Evolutionary conservation across 1,140 invertebrate genomes (phyloP).

Genomic region (Solenopsis invicta): DNA sequence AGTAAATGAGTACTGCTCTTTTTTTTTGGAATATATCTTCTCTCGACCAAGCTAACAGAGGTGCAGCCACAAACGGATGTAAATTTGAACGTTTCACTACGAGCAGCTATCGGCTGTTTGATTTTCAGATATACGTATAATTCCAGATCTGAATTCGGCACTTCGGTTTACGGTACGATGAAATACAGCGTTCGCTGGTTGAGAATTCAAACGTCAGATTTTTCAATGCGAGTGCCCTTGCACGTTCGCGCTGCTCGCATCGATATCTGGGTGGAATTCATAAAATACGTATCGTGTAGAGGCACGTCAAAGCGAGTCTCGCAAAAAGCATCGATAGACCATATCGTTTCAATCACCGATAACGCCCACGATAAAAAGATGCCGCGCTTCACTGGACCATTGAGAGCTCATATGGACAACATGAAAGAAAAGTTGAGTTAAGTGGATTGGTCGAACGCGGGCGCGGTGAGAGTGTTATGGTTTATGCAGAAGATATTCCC

Average conservation of each 20-base stretch:
- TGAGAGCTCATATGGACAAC: slow-evolving; percentile 69
- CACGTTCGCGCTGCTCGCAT: not conserved
- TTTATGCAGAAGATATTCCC: slow-evolving; percentile 47
- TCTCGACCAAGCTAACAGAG: not conserved
- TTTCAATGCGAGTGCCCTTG: slow-evolving; percentile 9
- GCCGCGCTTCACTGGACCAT: slow-evolving; percentile 58
- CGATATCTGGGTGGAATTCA: slow-evolving; percentile 37
- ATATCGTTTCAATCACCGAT: slow-evolving; percentile 77
- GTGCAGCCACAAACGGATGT: slow-evolving; percentile 18
- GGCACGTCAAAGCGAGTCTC: slow-evolving; percentile 52
- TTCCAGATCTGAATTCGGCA: slow-evolving; percentile 35
- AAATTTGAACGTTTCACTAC: slow-evolving; percentile 41
- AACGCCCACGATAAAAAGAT: slow-evolving; percentile 80
- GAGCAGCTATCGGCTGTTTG: slow-evolving; percentile 16
- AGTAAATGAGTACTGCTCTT: slow-evolving; percentile 1
- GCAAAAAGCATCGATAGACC: slow-evolving; percentile 65
- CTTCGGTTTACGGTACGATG: slow-evolving; percentile 11
- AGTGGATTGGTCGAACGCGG: slow-evolving; percentile 61
- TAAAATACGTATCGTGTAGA: slow-evolving; percentile 35
- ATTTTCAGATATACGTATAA: slow-evolving; percentile 26
- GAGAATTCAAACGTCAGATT: slow-evolving; percentile 18
- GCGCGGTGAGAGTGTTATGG: slow-evolving; percentile 38
- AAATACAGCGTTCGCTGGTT: slow-evolving; percentile 12
- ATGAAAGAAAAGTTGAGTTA: slow-evolving; percentile 64
- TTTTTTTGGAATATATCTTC: slow-evolving; percentile 21